These are phyloP conservation scores for Camponotus fellah DNA, from an alignment of 2,888 invertebrate genomes.

Conservation along the genomic window DNA sequence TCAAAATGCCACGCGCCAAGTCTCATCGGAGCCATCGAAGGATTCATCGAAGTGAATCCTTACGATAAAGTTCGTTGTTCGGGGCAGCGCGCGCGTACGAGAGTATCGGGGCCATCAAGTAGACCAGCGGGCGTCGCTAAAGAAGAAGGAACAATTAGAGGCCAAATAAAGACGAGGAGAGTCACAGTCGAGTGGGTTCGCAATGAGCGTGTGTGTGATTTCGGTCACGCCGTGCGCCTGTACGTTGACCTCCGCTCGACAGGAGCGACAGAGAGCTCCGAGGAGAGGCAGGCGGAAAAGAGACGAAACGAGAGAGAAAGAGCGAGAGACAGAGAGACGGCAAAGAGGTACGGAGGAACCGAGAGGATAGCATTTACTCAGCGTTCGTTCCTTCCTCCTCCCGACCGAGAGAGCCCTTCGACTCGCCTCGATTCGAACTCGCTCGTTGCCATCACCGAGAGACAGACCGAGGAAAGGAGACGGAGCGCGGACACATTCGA, in stretches of 20 bases:
- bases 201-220: constrained; percentile 84
- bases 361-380: constrained; percentile 73
- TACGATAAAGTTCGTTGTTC: constrained; percentile 59
- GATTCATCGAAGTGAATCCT: constrained; percentile 38
- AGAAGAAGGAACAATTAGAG: constrained; percentile 82
- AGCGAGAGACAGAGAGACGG: constrained; percentile 47
- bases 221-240: constrained; percentile 85
- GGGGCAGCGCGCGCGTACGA: constrained; percentile 10
- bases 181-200: constrained; percentile 84
- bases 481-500: constrained; percentile 28
- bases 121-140: constrained; percentile 72
- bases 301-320: constrained; percentile 47
- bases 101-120: constrained; percentile 49
- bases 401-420: constrained; percentile 65
- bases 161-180: constrained; percentile 78
- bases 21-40: constrained; percentile 50
- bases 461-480: constrained; percentile 53
- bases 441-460: constrained; percentile 66
- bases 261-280: constrained; percentile 55
- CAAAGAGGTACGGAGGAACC: constrained; percentile 66
- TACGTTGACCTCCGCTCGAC: constrained; percentile 83
- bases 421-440: constrained; percentile 73
- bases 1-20: constrained; percentile 52
- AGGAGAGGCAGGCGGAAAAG: constrained; percentile 63
- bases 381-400: constrained; percentile 70